Percentiles rank a stretch among this genome's conserved stretches.
Conservation (phyloP, 2,113 vertebrate genomes). For the Eptesicus fuscus region DNA sequence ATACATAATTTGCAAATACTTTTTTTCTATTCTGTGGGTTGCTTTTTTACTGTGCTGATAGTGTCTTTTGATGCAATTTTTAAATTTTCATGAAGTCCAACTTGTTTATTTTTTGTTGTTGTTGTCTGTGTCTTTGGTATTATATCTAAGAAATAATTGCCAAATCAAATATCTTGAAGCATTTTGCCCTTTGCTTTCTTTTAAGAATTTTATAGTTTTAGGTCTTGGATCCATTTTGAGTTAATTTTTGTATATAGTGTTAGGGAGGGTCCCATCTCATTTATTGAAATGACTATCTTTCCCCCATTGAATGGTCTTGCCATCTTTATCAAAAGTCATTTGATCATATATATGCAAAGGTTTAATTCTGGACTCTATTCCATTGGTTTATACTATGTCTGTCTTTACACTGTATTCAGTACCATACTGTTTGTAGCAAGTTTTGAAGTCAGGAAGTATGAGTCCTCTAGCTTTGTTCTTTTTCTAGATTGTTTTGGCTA, state of each 20-base stretch:
- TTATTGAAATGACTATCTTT: background rate
- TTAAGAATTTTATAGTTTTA: too few relatives aligned
- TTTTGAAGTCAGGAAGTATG: background rate
- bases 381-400: background rate
- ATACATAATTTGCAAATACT: background rate
- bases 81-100: too few relatives aligned
- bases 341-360: background rate
- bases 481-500: background rate
- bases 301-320: background rate
- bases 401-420: background rate
- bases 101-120: too few relatives aligned
- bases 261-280: background rate
- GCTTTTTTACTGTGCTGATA: background rate
- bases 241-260: too few relatives aligned
- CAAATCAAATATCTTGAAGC: too few relatives aligned
- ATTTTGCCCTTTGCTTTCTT: too few relatives aligned
- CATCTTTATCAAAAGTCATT: background rate
- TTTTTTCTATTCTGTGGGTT: background rate
- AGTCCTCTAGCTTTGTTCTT: background rate
- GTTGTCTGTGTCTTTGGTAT: too few relatives aligned
- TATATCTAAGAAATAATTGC: too few relatives aligned
- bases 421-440: background rate
- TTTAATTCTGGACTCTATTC: too few relatives aligned
- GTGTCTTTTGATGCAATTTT: background rate
- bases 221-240: too few relatives aligned